A percentile compares a stretch with the other conserved stretches of the same genome.
phyloP scores from a whole-genome alignment of 2,797 vertebrate species.

The Ambastaia sidthimunki region DNA sequence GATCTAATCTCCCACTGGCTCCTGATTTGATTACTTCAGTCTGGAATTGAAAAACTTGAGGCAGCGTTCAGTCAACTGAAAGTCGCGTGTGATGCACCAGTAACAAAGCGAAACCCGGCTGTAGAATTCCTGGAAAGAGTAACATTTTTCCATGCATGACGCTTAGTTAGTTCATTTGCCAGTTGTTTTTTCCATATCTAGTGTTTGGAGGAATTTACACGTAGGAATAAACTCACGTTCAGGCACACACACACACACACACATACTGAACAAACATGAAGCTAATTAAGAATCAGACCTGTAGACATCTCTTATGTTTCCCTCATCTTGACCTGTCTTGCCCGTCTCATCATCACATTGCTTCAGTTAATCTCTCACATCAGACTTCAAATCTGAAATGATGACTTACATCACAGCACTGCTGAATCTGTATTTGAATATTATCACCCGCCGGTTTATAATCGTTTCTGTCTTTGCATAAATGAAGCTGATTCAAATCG shows the following conservation, averaged over 20 bases:
- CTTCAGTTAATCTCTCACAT: conserved; percentile 18
- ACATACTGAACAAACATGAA: conserved; percentile 65
- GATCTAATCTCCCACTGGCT: conserved; percentile 74
- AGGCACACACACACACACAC: neutral
- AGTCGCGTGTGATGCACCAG: conserved; percentile 61
- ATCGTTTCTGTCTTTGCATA: conserved; percentile 32
- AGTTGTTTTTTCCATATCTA: neutral
- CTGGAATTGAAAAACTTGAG: conserved; percentile 70
- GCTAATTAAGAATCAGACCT: conserved; percentile 47
- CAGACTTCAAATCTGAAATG: neutral
- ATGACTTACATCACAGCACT: neutral
- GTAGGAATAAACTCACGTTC: too few relatives aligned
- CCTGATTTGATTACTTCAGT: conserved; percentile 71
- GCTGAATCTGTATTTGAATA: conserved; percentile 17
- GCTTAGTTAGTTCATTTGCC: neutral
- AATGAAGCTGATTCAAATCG: conserved; percentile 34
- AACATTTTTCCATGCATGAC: conserved; percentile 25
- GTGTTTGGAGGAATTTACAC: neutral
- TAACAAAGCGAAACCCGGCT: conserved; percentile 61
- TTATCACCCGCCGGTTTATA: conserved; percentile 14
- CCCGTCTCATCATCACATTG: conserved; percentile 57
- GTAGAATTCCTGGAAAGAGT: conserved; percentile 44
- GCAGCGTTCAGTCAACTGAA: conserved; percentile 68
- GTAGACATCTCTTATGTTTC: too few relatives aligned
- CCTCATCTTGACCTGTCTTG: conserved; percentile 70